phyloP scores from a whole-genome alignment of 2,888 invertebrate species.

The Tenthredo amoena region DNA sequence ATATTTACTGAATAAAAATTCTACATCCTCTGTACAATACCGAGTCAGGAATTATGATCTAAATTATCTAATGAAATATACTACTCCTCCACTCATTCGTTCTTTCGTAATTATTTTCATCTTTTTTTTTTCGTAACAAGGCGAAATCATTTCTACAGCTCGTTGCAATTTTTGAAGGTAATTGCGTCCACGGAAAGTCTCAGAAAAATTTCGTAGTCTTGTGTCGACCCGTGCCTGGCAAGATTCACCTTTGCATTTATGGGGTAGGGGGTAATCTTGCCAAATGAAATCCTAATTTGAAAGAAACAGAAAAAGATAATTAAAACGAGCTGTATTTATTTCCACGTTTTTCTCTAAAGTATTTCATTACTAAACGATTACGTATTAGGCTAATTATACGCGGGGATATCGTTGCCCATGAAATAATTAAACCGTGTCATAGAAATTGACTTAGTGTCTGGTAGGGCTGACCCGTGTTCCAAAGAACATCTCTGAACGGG shows the following conservation, averaged over 20 bases:
- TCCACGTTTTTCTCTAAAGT: not conserved
- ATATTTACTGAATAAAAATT: not conserved
- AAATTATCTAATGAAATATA: not conserved
- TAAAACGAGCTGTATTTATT: not conserved
- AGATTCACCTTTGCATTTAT: not conserved
- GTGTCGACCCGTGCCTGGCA: not conserved
- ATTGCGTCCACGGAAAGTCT: not conserved
- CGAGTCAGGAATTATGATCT: not conserved
- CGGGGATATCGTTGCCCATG: not conserved
- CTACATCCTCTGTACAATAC: not conserved
- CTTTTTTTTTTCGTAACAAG: not conserved
- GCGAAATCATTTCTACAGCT: not conserved
- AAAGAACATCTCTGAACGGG: not conserved
- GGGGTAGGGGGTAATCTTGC: not conserved
- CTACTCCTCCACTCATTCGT: not conserved
- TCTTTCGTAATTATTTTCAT: not conserved
- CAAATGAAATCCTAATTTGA: not conserved
- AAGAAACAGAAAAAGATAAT: not conserved
- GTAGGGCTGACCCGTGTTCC: not conserved
- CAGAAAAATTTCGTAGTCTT: not conserved
- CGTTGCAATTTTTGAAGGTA: not conserved
- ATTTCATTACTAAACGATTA: conserved; percentile 3
- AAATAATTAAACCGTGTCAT: conserved; percentile 2
- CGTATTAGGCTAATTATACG: not conserved
- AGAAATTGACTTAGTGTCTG: conserved; percentile 29